Evolutionary conservation across 2,113 vertebrate species (phyloP).

Genomic region (Brachionichthys hirsutus): DNA sequence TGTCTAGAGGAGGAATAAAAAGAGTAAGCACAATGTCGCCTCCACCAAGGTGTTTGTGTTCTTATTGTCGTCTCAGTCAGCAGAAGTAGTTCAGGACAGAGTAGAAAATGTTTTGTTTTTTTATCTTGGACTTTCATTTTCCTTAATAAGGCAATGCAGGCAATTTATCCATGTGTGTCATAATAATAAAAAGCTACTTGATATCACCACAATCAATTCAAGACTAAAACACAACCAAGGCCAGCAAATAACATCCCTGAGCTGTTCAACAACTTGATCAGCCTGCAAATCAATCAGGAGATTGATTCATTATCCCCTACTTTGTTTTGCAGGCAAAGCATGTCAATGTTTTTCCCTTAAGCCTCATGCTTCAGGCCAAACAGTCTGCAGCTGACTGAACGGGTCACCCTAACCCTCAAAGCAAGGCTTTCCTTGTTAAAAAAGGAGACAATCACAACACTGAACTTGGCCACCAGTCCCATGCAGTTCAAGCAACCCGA

Average conservation of each 20-base stretch:
- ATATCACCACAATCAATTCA: too few species aligned
- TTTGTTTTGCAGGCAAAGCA: conserved; percentile 9
- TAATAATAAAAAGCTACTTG: too few species aligned
- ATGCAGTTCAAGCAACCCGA: conserved; percentile 41
- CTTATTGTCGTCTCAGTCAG: too few species aligned
- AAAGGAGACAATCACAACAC: conserved; percentile 29
- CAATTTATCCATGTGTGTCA: too few species aligned
- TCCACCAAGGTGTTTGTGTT: too few species aligned
- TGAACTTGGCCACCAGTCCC: conserved; percentile 51
- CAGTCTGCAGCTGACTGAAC: conserved; percentile 17
- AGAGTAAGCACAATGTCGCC: not conserved
- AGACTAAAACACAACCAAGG: too few species aligned
- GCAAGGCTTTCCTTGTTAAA: conserved; percentile 13
- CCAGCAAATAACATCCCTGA: conserved; percentile 5
- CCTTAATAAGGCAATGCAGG: too few species aligned
- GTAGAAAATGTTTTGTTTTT: too few species aligned
- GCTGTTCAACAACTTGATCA: too few species aligned
- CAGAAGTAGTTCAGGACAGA: not conserved
- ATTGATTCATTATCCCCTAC: too few species aligned
- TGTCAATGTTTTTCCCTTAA: conserved; percentile 17
- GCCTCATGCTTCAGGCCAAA: conserved; percentile 14
- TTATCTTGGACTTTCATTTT: too few species aligned
- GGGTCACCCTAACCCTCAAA: conserved; percentile 27
- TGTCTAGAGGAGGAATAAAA: conserved; percentile 78
- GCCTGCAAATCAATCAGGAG: too few species aligned